Conservation (phyloP, 2,797 vertebrate genomes). For the Sarcoramphus papa region DNA sequence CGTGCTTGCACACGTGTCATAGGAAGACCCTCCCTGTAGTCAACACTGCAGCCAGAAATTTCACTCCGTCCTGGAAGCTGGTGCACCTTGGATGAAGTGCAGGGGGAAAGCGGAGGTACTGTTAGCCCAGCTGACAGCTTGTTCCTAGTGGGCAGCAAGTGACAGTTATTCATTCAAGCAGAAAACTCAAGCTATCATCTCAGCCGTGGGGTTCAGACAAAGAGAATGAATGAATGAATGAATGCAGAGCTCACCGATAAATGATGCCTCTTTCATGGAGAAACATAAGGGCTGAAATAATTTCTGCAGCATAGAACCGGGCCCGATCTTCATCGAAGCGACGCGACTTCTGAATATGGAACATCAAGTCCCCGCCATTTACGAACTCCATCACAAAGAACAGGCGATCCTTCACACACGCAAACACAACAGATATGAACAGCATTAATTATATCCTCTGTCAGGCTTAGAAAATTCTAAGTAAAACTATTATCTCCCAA, state of each 20-base stretch:
- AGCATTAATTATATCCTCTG: neutral
- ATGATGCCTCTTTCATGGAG: slow-evolving; percentile 93
- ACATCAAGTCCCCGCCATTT: slow-evolving; percentile 97
- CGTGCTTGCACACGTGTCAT: rapidly evolving
- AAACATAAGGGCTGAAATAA: slow-evolving; percentile 96
- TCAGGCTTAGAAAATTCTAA: neutral
- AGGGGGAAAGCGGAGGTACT: neutral
- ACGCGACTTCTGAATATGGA: slow-evolving; percentile 98
- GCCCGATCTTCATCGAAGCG: slow-evolving; percentile 93
- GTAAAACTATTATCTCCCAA: neutral
- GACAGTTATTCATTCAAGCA: neutral
- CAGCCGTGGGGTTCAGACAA: neutral
- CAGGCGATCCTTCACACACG: slow-evolving; percentile 77
- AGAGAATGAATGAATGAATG: neutral
- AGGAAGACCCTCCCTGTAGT: neutral
- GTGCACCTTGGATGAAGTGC: neutral
- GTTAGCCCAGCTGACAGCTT: neutral
- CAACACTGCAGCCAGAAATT: neutral
- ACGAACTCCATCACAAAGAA: slow-evolving; percentile 99
- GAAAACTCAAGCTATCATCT: neutral
- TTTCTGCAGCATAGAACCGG: slow-evolving; percentile 93
- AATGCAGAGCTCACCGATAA: slow-evolving; percentile 83
- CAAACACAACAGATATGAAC: neutral
- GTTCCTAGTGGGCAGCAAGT: neutral
- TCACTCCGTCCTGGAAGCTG: neutral